Base-by-base conservation (phyloP, 2,888 invertebrate species). In the Autographa pulchrina region DNA sequence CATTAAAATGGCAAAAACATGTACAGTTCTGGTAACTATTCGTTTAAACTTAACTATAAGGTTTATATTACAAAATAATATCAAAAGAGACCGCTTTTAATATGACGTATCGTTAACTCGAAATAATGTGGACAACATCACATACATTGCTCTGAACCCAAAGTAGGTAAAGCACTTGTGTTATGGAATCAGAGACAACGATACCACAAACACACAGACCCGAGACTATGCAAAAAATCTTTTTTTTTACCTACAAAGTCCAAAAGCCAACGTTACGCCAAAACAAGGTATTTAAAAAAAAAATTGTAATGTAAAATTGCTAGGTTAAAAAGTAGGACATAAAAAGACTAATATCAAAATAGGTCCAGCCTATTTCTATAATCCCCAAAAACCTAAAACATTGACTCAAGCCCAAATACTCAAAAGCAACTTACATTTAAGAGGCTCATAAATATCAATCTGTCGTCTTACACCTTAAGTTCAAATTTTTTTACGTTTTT, bases 11-110 rank as follows among this genome's bases (percentile, higher is more conserved):
- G 75, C 77, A 77, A 80, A 68, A 78, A 83, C 73, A 82, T 80
- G 70, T 85, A 85, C 71, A 68, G 63, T 77, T 75, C 70, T 83
- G 83, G 83, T 83, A 83, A 83, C 82, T 82, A 83, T 80, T 48
- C 70, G 77, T 70, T 62, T 54, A 65, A 70, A 60, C 71, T 83
- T 77, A 77, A 77, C 80, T 83, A 83, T 8, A 11, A 43, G 62
- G 65, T 71, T 75, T 75, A 48, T 72, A 70, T 83, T 77, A 82
- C 74, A 82, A 77, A 74, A 72, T 78, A 80, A 85, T 76, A 82
- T 73, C 74, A 78, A 78, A 73, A 56, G 25, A 61, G 60, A 65
- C 43, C 25, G 31, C 60, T 65, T 0, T 13, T 25, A 1, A 68
- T 78, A 62, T 74, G 65, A 63, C 58, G 18, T 65, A 60, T 62